Evolutionary conservation across 2,113 vertebrate genomes (phyloP).

Genomic region (Micromys minutus): DNA sequence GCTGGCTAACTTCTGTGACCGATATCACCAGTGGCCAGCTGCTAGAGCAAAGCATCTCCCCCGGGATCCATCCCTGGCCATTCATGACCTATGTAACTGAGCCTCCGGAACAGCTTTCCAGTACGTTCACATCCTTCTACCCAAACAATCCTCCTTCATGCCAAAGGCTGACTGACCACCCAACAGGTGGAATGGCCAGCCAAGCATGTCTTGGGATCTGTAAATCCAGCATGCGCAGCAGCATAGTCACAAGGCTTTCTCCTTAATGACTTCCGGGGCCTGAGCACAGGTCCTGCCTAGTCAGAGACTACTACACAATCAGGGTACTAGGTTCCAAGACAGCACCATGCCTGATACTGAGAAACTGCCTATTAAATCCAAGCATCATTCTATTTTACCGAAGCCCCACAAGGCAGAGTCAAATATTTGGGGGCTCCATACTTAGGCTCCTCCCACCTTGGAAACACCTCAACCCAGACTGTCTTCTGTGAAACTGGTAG

Average conservation of each 20-base stretch:
- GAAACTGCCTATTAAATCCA: background rate
- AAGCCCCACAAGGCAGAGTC: accelerated
- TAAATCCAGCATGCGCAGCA: background rate
- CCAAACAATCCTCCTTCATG: background rate
- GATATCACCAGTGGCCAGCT: background rate
- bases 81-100: accelerated
- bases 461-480: background rate
- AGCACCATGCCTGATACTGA: accelerated
- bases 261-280: accelerated
- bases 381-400: background rate
- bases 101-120: background rate
- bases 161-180: background rate
- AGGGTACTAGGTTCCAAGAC: accelerated
- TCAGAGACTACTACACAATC: background rate
- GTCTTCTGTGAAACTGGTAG: background rate
- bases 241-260: accelerated
- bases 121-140: background rate
- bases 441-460: background rate
- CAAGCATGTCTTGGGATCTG: background rate
- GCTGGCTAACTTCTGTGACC: background rate
- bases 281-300: background rate
- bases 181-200: background rate
- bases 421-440: too few relatives aligned
- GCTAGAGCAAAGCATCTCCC: background rate
- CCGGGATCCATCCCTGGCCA: accelerated